Conservation (phyloP, 2,113 vertebrate genomes). For the Macquaria ambigua region DNA sequence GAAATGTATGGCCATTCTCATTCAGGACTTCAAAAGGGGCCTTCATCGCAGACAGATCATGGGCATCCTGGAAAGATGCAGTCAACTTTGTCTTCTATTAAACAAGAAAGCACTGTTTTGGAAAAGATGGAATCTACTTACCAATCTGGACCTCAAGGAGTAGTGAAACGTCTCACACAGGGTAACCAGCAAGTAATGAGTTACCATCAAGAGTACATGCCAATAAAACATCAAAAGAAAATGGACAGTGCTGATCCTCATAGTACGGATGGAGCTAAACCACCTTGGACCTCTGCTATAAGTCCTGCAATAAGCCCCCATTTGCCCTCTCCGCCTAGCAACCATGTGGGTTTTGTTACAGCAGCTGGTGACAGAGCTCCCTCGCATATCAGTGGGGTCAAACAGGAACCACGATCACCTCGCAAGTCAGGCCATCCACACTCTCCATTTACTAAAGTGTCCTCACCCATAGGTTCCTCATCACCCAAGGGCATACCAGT, state of each 20-base stretch:
- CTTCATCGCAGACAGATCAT: conserved; percentile 86
- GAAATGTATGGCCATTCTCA: conserved; percentile 89
- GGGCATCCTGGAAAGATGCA: conserved; percentile 90
- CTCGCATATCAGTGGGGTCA: conserved; percentile 85
- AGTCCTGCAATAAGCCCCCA: conserved; percentile 93
- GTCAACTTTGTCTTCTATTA: conserved; percentile 87
- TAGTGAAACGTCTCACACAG: conserved; percentile 90
- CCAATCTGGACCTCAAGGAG: conserved; percentile 88
- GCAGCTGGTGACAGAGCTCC: conserved; percentile 86
- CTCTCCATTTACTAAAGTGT: conserved; percentile 89
- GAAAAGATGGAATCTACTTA: conserved; percentile 91
- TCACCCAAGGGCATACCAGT: conserved; percentile 90
- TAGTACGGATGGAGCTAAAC: conserved; percentile 88
- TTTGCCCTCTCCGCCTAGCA: conserved; percentile 91
- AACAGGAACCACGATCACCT: conserved; percentile 92
- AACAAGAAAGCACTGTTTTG: conserved; percentile 85
- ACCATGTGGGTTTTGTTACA: conserved; percentile 89
- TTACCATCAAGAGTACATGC: conserved; percentile 88
- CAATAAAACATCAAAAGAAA: conserved; percentile 91
- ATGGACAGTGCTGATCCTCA: conserved; percentile 88
- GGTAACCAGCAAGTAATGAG: conserved; percentile 89
- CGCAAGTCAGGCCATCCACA: conserved; percentile 91
- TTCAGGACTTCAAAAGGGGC: conserved; percentile 87
- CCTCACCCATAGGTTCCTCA: conserved; percentile 90
- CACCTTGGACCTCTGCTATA: conserved; percentile 89